Base-by-base conservation (phyloP, 1,140 invertebrate species). In the Drosophila tristis region DNA sequence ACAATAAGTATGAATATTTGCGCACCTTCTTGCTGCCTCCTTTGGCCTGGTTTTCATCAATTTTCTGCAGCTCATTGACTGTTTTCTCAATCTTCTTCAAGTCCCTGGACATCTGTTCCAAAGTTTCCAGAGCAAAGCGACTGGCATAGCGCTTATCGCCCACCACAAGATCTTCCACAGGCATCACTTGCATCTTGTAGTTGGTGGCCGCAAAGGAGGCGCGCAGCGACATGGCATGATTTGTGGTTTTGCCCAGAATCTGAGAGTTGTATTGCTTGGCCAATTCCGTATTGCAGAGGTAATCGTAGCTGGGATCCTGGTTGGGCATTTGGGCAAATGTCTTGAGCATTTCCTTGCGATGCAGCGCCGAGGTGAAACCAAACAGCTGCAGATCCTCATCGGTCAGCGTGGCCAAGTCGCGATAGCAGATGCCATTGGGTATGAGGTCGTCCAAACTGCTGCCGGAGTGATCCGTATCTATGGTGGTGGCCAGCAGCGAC, bases 61-160 rank as follows among this genome's bases (percentile, higher is more conserved):
- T 76, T 35, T 84, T 74, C 4, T 51, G 56, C 5, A 91, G 44
- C 39, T 91, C 81, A 15, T 78, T 58, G 15, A 66, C 70, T 25
- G 91, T 72, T 23, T 92, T 91, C 4, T 84, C 74, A 9, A 89
- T 70, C 1, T 57, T 25, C 44, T 91, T 74, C 1, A 92, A 59
- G 16, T 78, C 90, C 20, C 74, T 67, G 0, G 35, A 39, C 35
- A 39, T 39, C 9, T 39, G 35, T 13, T 39, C 35, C 11, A 92
- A 23, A 0, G 91, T 87, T 15, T 92, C 86, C 23, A 91, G 51
- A 0, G 87, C 91, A 49, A 91, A 91, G 26, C 80, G 74, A 55
- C 91, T 92, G 4, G 91, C 91, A 74, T 91, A 92, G 5, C 68
- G 71, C 25, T 91, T 92, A 13, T 92, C 91, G n/a, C 86, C 91